A percentile compares a stretch with the other conserved stretches of the same genome.
Evolutionary conservation across 2,797 vertebrate genomes (phyloP).

Genomic region (Coracias cyanogaster): DNA sequence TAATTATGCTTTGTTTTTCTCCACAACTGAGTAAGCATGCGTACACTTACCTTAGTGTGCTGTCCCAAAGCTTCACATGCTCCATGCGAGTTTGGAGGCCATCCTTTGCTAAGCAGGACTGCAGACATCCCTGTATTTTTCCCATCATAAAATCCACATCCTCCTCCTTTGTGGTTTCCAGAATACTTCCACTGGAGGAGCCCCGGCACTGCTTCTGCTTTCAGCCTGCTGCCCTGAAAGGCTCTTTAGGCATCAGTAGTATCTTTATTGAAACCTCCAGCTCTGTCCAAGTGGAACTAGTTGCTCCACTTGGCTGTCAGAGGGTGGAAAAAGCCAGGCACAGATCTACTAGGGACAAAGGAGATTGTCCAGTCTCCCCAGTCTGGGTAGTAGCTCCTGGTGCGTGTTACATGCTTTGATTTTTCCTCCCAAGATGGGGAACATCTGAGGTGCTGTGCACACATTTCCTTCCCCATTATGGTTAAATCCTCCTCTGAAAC

Average conservation of each 20-base stretch:
- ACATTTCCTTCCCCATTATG: background rate
- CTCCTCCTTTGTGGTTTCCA: background rate
- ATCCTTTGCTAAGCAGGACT: background rate
- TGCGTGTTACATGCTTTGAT: background rate
- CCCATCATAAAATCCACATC: background rate
- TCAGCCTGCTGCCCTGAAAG: background rate
- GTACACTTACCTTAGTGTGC: background rate
- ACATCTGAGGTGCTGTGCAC: background rate
- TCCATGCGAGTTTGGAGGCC: fast-evolving
- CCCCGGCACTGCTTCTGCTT: background rate
- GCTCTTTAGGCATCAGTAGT: background rate
- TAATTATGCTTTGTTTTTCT: background rate
- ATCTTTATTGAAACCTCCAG: background rate
- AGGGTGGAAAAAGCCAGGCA: background rate
- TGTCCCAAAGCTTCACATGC: fast-evolving
- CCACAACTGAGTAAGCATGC: background rate
- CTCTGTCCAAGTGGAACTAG: background rate
- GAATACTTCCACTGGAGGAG: background rate
- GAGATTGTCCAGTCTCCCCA: background rate
- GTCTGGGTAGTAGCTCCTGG: background rate
- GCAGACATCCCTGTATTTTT: background rate
- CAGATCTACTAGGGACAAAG: background rate
- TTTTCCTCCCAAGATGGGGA: background rate
- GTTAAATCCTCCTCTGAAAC: background rate
- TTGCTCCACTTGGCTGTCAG: background rate